A percentile compares a stretch with the other conserved stretches of the same genome.
Evolutionary conservation across 2,888 invertebrate genomes (phyloP).

Genomic region (Ditula angustiorana): DNA sequence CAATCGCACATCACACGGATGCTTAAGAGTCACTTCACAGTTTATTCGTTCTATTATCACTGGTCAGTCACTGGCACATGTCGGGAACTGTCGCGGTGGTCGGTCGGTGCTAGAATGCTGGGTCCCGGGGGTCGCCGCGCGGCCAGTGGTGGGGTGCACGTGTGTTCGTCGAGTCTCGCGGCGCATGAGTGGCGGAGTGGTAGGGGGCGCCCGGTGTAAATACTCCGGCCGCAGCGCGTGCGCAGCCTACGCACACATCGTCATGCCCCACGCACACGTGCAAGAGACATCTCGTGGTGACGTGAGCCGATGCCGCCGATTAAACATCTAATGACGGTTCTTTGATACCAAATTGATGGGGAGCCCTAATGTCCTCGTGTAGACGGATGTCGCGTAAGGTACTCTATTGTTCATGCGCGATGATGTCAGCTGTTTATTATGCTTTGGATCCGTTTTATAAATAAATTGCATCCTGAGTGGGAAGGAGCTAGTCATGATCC

Average conservation of each 20-base stretch:
- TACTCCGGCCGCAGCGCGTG: constrained; percentile 77
- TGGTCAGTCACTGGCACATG: constrained; percentile 78
- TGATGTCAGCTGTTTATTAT: constrained; percentile 46
- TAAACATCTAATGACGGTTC: constrained; percentile 55
- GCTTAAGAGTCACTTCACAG: constrained; percentile 74
- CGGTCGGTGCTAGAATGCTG: constrained; percentile 54
- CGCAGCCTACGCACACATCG: constrained; percentile 70
- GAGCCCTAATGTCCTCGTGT: constrained; percentile 53
- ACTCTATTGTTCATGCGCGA: constrained; percentile 45
- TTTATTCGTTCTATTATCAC: constrained; percentile 61
- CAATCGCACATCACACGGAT: constrained; percentile 78
- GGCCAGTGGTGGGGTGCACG: constrained; percentile 73
- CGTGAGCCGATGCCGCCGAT: constrained; percentile 50
- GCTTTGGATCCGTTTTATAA: constrained; percentile 19
- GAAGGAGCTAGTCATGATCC: not conserved
- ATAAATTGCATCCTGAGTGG: constrained; percentile 21
- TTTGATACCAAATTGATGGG: constrained; percentile 59
- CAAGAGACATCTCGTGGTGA: constrained; percentile 45
- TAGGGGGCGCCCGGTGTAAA: constrained; percentile 83
- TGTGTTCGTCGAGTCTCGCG: constrained; percentile 78
- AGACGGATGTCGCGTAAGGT: constrained; percentile 53
- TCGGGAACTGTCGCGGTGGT: constrained; percentile 62
- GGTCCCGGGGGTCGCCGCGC: constrained; percentile 64
- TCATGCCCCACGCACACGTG: constrained; percentile 53
- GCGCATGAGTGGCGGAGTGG: constrained; percentile 84